Percentiles rank a stretch among this genome's conserved stretches.
These are phyloP conservation scores for Spongilla lacustris DNA, from an alignment of 37 sponge, comb jelly and placozoan genomes.

Conservation along the genomic window DNA sequence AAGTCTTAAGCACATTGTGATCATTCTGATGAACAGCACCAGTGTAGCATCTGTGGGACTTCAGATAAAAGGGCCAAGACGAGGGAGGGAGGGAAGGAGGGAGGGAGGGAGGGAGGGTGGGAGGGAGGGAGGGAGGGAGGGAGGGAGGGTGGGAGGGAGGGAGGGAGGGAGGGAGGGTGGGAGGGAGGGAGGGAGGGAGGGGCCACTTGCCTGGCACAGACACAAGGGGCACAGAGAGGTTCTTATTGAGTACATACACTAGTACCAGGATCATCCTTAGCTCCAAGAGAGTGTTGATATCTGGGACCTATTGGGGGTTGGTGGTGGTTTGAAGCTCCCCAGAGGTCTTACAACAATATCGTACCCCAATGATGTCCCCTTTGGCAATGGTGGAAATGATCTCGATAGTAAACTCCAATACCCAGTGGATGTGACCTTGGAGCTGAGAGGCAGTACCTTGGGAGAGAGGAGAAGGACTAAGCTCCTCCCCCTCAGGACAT, in stretches of 20 bases:
- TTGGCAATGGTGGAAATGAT: slow-evolving; percentile 30
- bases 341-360: background rate
- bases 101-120: background rate
- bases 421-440: slow-evolving; percentile 64
- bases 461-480: background rate
- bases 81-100: no score
- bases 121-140: background rate
- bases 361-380: slow-evolving; percentile 2
- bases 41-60: slow-evolving; percentile 38
- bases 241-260: slow-evolving; percentile 51
- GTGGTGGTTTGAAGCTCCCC: background rate
- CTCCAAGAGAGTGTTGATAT: slow-evolving; percentile 8
- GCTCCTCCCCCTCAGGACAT: background rate
- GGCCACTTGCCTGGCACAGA: slow-evolving; percentile 33
- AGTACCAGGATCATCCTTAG: slow-evolving; percentile 45
- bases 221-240: slow-evolving; percentile 12
- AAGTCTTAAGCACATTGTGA: slow-evolving; percentile 40
- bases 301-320: slow-evolving; percentile 20
- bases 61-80: no score
- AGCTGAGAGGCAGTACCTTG: slow-evolving; percentile 42
- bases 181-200: background rate
- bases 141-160: no score
- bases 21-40: slow-evolving; percentile 56
- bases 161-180: background rate
- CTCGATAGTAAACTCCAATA: slow-evolving; percentile 51